Evolutionary conservation across 2,888 invertebrate genomes (phyloP), one percentile per base, ranked within the genome.

Genomic region (Oscheius onirici): DNA sequence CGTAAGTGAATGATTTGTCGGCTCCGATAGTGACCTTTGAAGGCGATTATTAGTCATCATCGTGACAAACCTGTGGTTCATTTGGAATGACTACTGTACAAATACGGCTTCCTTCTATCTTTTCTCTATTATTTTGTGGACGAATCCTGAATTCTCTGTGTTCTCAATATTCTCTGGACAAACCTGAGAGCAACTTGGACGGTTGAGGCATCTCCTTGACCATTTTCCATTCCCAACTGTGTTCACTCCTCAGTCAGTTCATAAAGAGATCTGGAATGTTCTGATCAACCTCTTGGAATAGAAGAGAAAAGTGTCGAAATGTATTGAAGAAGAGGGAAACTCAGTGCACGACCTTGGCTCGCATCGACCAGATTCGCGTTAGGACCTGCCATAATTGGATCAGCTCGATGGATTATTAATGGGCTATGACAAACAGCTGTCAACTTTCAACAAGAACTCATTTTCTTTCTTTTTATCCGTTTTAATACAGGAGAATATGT

Each of bases 91-190:
- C 95, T 69, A 92, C 91, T 0, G 95, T 95, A 89, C 96, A 97
- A 70, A 95, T 91, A 73, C 94, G 93, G 88, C 95, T 95, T 92
- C 95, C 94, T 88, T 97, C 96, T 75, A 97, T 93, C 84, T 94
- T 91, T 89, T 97, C 97, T 20, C 93, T 91, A 13, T 95, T 92
- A 81, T 94, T 93, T 90, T 95, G 95, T 41, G 97, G 97, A 72
- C 97, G 93, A 88, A 97, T 94, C 89, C 97, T 96, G 90, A 8
- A 5, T n/a, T 20, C n/a, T n/a, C n/a, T 20, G 43, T 43, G 13
- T 5, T 6, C 13, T 24, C 15, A 10, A 54, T 15, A 54, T 13
- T 43, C 34, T 34, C 34, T 34, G 15, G 13, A 65, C 22, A 6
- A 34, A 69, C 69, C 69, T 58, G 28, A 69, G 60, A 15, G 69